These are phyloP conservation scores for Callimorpha dominula DNA, from an alignment of 2,888 invertebrate genomes.

Conservation along the genomic window DNA sequence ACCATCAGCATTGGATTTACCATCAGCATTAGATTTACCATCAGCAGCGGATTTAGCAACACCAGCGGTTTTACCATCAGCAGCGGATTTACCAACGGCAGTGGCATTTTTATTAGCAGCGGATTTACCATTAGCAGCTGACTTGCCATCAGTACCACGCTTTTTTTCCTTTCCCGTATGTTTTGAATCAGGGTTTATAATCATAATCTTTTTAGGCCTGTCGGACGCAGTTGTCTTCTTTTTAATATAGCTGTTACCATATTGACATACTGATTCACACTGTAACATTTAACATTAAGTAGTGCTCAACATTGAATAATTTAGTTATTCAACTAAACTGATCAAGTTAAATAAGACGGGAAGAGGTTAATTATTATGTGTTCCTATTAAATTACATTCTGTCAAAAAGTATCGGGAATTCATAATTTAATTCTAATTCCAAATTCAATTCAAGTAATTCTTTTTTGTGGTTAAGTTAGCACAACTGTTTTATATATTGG, in stretches of 20 bases:
- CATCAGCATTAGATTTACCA: neutral
- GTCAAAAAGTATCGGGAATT: no score
- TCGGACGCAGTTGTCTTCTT: accelerated
- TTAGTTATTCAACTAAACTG: neutral
- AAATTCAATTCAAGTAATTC: no score
- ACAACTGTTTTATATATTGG: no score
- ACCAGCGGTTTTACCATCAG: no score
- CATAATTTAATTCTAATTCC: no score
- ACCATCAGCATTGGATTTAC: neutral
- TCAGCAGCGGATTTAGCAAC: neutral
- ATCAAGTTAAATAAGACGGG: neutral
- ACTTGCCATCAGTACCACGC: neutral
- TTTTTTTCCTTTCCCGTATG: no score
- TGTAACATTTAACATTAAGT: slow-evolving; percentile 36
- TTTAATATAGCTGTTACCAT: slow-evolving; percentile 41
- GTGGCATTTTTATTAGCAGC: neutral
- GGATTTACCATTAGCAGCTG: neutral
- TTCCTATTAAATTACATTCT: no score
- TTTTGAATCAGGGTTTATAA: slow-evolving; percentile 56
- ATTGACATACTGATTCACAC: slow-evolving; percentile 71
- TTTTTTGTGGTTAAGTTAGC: no score
- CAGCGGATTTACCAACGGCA: neutral
- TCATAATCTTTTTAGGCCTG: slow-evolving; percentile 55
- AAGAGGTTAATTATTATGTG: no score
- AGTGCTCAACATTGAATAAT: neutral